A percentile compares a stretch with the other conserved stretches of the same genome.
These are phyloP conservation scores for Brachionus plicatilis DNA, from an alignment of 1,140 invertebrate genomes.

Conservation along the genomic window DNA sequence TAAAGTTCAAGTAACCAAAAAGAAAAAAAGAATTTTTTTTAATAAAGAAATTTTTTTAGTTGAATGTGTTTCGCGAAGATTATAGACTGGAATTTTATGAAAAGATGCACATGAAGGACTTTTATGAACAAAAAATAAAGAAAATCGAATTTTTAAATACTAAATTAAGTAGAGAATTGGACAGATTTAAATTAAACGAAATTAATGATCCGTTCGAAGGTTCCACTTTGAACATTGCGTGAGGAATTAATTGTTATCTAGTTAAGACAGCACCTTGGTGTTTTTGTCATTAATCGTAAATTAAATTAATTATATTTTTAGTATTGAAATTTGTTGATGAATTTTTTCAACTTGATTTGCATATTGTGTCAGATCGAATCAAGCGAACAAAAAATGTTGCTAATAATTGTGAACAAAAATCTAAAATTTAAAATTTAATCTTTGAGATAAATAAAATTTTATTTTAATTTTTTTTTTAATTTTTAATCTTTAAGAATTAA, in stretches of 20 bases:
- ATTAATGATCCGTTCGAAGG: not conserved
- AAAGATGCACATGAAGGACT: conserved; percentile 5
- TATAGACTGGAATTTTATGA: not conserved
- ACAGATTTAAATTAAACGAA: not conserved
- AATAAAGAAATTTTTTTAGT: not conserved
- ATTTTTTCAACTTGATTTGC: not conserved
- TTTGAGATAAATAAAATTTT: no score
- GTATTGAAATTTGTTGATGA: not conserved
- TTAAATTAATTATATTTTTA: not conserved
- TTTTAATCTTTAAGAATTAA: no score
- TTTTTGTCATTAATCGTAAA: not conserved
- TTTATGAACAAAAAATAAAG: not conserved
- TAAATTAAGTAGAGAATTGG: not conserved
- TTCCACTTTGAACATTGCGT: not conserved
- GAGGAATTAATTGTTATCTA: not conserved
- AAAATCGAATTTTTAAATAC: not conserved
- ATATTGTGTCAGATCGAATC: not conserved
- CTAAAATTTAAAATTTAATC: no score
- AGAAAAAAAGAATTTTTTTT: not conserved
- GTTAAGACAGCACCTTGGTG: not conserved
- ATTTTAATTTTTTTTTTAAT: no score
- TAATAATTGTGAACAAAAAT: no score
- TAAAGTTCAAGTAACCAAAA: not conserved
- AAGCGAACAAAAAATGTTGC: no score
- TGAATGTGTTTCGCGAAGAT: conserved; percentile 1